Percentiles rank a stretch among this genome's conserved stretches.
Conservation (phyloP, 2,888 invertebrate species). For the Apotomis turbidana region DNA sequence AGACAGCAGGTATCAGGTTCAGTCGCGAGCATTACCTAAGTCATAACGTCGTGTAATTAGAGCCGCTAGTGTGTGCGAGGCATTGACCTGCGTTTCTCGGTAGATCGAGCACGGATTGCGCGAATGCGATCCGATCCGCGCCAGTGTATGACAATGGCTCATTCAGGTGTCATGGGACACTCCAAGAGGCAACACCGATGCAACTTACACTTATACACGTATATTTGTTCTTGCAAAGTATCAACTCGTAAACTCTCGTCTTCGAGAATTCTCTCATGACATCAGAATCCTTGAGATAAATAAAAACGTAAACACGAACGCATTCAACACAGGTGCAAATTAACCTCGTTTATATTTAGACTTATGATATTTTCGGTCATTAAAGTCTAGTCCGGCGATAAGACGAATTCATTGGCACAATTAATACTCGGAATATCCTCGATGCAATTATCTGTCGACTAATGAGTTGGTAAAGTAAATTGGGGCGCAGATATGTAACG, state of each 20-base stretch:
- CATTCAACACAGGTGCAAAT: constrained; percentile 27
- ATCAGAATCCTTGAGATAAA: constrained; percentile 29
- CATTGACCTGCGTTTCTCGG: constrained; percentile 49
- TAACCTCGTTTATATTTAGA: constrained; percentile 33
- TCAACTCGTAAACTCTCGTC: background rate
- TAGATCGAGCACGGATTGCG: constrained; percentile 46
- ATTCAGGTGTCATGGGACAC: constrained; percentile 53
- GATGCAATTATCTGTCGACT: constrained; percentile 25
- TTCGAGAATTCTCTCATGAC: constrained; percentile 2
- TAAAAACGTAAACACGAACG: constrained; percentile 10
- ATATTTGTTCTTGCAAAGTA: constrained; percentile 13
- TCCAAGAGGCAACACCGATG: constrained; percentile 12
- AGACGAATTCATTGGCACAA: constrained; percentile 26
- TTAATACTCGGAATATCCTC: constrained; percentile 23
- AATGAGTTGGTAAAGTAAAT: constrained; percentile 32
- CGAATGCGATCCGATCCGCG: constrained; percentile 47
- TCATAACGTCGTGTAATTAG: constrained; percentile 61
- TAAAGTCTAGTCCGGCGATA: constrained; percentile 14
- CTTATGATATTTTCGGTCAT: constrained; percentile 21
- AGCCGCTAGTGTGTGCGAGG: constrained; percentile 45
- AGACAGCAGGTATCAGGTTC: constrained; percentile 35
- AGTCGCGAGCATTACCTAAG: constrained; percentile 53
- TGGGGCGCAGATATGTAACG: constrained; percentile 30
- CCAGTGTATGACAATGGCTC: constrained; percentile 53
- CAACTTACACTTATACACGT: constrained; percentile 7